Percentiles rank a stretch among this genome's conserved stretches.
phyloP scores from a whole-genome alignment of 2,113 vertebrate species.

The Myiozetetes cayanensis region DNA sequence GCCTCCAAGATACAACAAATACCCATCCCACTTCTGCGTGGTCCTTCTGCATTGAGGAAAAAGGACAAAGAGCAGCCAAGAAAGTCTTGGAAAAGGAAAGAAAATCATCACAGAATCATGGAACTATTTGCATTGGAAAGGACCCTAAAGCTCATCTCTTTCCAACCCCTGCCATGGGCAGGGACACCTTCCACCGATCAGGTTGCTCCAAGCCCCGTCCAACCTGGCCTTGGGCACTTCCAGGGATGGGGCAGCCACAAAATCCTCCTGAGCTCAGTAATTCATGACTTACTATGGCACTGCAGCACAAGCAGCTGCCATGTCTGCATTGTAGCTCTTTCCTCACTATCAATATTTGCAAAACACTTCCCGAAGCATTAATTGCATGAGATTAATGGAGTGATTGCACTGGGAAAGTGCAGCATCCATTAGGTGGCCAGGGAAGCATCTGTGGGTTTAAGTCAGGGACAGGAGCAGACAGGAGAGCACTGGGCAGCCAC shows the following conservation, averaged over 20 bases:
- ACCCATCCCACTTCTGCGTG: background rate
- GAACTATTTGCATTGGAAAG: background rate
- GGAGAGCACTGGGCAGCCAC: background rate
- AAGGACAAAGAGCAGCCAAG: background rate
- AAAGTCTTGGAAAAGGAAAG: background rate
- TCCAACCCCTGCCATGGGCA: background rate
- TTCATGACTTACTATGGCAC: background rate
- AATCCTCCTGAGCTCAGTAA: background rate
- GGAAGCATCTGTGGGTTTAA: background rate
- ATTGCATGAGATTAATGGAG: background rate
- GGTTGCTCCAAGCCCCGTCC: background rate
- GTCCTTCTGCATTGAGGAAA: background rate
- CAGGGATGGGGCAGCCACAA: background rate
- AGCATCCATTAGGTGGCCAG: background rate
- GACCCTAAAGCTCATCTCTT: background rate
- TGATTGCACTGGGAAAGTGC: background rate
- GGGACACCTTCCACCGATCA: background rate
- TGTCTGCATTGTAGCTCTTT: background rate
- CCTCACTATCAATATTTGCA: background rate
- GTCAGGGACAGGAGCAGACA: fast-evolving
- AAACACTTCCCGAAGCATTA: background rate
- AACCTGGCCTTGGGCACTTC: background rate
- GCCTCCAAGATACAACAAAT: background rate
- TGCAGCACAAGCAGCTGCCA: background rate
- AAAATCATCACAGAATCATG: background rate